Conservation (phyloP, 2,888 invertebrate species). For the Phytoseiulus persimilis region DNA sequence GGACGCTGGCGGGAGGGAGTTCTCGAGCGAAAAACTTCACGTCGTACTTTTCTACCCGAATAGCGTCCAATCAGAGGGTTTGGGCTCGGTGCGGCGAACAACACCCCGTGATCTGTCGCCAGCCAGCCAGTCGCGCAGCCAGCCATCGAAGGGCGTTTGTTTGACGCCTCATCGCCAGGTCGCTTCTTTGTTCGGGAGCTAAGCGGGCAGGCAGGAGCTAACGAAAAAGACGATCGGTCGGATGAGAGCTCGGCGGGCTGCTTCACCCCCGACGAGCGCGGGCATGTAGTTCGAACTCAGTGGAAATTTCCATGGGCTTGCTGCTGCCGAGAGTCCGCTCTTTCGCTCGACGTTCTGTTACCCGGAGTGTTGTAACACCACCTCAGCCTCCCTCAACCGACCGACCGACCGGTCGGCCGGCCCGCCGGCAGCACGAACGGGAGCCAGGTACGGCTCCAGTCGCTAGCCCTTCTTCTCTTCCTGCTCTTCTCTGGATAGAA, state of each 20-base stretch:
- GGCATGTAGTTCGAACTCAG: neutral
- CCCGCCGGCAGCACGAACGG: neutral
- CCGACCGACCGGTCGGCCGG: neutral
- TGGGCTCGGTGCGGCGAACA: neutral
- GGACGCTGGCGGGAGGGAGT: neutral
- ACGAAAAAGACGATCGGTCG: neutral
- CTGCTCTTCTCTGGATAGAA: neutral
- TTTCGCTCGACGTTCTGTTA: constrained; percentile 5
- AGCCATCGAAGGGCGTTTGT: neutral
- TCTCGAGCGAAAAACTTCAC: neutral
- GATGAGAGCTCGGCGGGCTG: neutral
- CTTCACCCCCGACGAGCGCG: neutral
- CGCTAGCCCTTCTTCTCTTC: neutral
- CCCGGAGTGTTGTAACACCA: constrained; percentile 5
- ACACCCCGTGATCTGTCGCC: neutral
- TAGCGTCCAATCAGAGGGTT: neutral
- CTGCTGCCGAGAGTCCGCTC: neutral
- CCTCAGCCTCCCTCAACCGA: neutral
- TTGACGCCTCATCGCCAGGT: neutral
- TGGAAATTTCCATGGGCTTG: neutral
- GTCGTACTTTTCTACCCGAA: neutral
- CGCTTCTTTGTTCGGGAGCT: neutral
- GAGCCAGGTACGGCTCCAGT: neutral
- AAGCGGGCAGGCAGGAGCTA: neutral
- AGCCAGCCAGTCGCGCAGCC: neutral